These are phyloP conservation scores for Rhodophaea formosa DNA, from an alignment of 2,888 invertebrate species.

Conservation along the genomic window DNA sequence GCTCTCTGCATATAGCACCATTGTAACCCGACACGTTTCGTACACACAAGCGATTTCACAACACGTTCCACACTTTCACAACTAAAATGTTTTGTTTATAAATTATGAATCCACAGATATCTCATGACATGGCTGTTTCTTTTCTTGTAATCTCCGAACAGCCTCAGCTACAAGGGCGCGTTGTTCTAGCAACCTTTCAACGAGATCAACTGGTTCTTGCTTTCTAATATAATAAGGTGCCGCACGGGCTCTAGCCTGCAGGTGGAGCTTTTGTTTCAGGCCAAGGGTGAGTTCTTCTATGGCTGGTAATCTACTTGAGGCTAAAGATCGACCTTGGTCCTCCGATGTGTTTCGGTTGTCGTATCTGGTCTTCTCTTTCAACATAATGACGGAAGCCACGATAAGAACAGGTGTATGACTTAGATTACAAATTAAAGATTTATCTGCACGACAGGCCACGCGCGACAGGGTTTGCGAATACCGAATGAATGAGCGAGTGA, in stretches of 20 bases:
- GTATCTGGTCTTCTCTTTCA: slow-evolving; percentile 73
- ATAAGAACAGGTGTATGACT: slow-evolving; percentile 39
- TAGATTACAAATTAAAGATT: slow-evolving; percentile 29
- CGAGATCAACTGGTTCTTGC: slow-evolving; percentile 78
- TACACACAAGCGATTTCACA: slow-evolving; percentile 81
- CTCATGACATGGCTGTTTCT: slow-evolving; percentile 74
- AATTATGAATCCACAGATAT: slow-evolving; percentile 78
- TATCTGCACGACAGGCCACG: slow-evolving; percentile 48
- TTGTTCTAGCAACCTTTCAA: slow-evolving; percentile 72
- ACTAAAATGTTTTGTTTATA: slow-evolving; percentile 76
- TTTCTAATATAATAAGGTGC: slow-evolving; percentile 78
- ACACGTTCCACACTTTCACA: slow-evolving; percentile 80
- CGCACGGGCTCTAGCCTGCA: slow-evolving; percentile 75
- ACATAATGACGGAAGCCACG: slow-evolving; percentile 53
- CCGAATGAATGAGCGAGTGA: slow-evolving; percentile 78
- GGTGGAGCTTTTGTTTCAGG: slow-evolving; percentile 77
- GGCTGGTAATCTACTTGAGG: slow-evolving; percentile 66
- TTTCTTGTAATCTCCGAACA: slow-evolving; percentile 76
- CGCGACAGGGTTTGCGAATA: slow-evolving; percentile 74
- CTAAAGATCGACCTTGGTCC: slow-evolving; percentile 59
- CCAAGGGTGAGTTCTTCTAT: slow-evolving; percentile 76
- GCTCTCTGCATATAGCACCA: slow-evolving; percentile 81
- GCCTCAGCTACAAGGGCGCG: slow-evolving; percentile 79
- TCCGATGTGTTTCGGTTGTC: slow-evolving; percentile 56
- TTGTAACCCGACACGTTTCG: slow-evolving; percentile 81